Percentiles rank a stretch among this genome's conserved stretches.
These are phyloP conservation scores for Drosophila yakuba DNA, from an alignment of 1,140 invertebrate species.

Conservation along the genomic window DNA sequence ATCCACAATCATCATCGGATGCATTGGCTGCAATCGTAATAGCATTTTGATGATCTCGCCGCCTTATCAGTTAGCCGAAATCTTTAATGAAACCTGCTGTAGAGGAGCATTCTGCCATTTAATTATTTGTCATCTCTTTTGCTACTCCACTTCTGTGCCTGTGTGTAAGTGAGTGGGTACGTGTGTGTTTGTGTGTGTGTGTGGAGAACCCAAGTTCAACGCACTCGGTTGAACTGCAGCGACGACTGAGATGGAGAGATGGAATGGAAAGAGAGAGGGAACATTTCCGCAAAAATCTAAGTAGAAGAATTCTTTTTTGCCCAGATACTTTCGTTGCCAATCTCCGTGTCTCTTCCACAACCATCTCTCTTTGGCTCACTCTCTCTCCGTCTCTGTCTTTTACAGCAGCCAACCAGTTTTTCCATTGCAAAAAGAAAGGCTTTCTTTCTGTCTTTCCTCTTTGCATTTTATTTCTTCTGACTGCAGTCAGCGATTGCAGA, in stretches of 20 bases:
- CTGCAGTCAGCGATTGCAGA: constrained; percentile 44
- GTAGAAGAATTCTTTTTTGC: constrained; percentile 76
- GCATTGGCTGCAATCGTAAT: constrained; percentile 58
- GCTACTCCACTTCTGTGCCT: constrained; percentile 71
- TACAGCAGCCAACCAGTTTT: constrained; percentile 65
- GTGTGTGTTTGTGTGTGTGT: not conserved
- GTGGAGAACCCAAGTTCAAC: constrained; percentile 66
- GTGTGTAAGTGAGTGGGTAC: constrained; percentile 25
- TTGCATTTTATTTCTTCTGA: constrained; percentile 24
- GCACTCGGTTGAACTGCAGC: constrained; percentile 79
- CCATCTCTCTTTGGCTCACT: constrained; percentile 9
- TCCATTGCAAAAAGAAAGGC: constrained; percentile 75
- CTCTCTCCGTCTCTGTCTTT: not conserved
- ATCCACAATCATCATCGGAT: constrained; percentile 18
- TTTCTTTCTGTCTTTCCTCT: constrained; percentile 62
- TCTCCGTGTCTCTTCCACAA: constrained; percentile 55
- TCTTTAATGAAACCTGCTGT: constrained; percentile 76
- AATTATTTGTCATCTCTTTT: constrained; percentile 75
- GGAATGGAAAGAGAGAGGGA: constrained; percentile 24
- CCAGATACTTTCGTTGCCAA: constrained; percentile 78
- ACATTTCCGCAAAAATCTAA: constrained; percentile 81
- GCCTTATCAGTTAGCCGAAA: constrained; percentile 71
- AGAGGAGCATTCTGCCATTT: constrained; percentile 29
- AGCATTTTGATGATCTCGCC: constrained; percentile 64
- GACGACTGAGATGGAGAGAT: constrained; percentile 19